Base-by-base conservation (phyloP, 1,140 invertebrate genomes). In the Drosophila nasuta region DNA sequence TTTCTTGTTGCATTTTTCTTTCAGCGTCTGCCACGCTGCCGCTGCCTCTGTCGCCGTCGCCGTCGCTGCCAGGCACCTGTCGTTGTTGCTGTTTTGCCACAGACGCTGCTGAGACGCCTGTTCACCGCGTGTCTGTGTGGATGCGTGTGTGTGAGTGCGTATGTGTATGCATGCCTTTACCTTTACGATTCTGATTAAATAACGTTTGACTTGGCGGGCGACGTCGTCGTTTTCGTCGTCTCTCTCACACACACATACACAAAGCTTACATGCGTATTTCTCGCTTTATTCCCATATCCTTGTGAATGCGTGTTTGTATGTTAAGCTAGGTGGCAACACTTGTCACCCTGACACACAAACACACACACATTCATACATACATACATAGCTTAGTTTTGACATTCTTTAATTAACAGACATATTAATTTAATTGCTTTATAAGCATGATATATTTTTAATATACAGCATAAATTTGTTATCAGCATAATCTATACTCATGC, bases 191-290 rank as follows among this genome's bases (percentile, higher is more conserved):
- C 83, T 87, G 83, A 89, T 87, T 88, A 83, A 87, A 88, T 89
- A 87, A 88, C 83, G 83, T 83, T 87, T 88, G 85, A 82, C 82
- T 87, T 83, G 76, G 79, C 82, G 75, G 79, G 75, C 59, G 72
- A 20, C 66, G 41, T 60, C 65, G 65, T 75, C 56, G 64, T 63
- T 64, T 41, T 67, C 63, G 70, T 58, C 64, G 49, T 49, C 49
- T 28, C 49, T 7, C 7, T 7, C 30, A 35, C 7, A 57, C 15
- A 41, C 54, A 57, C 33, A 17, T 17, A 20, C 10, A 3, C 33
- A 20, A 3, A 25, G 6, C 13, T 10, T 59, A 20, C 46, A 33
- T 69, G 33, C 25, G 30, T 43, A 58, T 15, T 41, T 25, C 6
- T 57, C 51, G 7, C 30, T 28, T 33, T 35, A 54, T 54, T 54